Evolutionary conservation across 2,113 vertebrate species (phyloP), one percentile per base, ranked within the genome.

Genomic region (Chamaea fasciata): DNA sequence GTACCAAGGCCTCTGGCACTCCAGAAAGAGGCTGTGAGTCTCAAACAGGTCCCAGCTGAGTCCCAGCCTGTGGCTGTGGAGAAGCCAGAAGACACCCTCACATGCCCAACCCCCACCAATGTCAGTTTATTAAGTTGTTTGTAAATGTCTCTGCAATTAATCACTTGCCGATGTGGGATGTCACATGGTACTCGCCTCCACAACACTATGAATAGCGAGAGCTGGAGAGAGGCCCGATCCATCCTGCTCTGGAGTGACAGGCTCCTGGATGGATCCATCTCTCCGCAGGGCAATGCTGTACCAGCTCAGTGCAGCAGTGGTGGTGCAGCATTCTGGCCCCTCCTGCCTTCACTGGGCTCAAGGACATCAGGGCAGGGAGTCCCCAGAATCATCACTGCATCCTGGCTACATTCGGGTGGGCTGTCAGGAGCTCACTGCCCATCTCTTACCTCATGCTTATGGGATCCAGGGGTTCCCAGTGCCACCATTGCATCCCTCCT

Each of bases 61-160:
- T 37, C 53, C 31, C 55, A 70, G 56, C 13, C 5, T 3, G 41
- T 4, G 31, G 44, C 41, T 31, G 8, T 12, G 5, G 27, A 59
- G 42, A 41, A 68, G n/a, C 57, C 35, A 37, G 59, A 44, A 82
- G n/a, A 26, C 50, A 15, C 22, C 17, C 24, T 52, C 83, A 28
- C 14, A 4, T 26, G 67, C 89, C 46, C 11, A 71, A 28, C 30
- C 47, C 12, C 67, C 46, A 2, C 5, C 30, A 9, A 1, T 28
- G 64, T 28, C 7, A 10, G 49, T 65, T 84, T 81, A 84, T 87
- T 81, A 77, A 89, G 76, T 41, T 79, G 85, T 83, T 91, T 86
- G 92, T 64, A 82, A 92, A 88, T 82, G 90, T 56, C 90, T 74
- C 50, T 9, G 50, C 83, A 49, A 69, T 92, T 92, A 90, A 92